These are phyloP conservation scores for Apocheima hispidaria DNA, from an alignment of 2,888 invertebrate species.

Conservation along the genomic window DNA sequence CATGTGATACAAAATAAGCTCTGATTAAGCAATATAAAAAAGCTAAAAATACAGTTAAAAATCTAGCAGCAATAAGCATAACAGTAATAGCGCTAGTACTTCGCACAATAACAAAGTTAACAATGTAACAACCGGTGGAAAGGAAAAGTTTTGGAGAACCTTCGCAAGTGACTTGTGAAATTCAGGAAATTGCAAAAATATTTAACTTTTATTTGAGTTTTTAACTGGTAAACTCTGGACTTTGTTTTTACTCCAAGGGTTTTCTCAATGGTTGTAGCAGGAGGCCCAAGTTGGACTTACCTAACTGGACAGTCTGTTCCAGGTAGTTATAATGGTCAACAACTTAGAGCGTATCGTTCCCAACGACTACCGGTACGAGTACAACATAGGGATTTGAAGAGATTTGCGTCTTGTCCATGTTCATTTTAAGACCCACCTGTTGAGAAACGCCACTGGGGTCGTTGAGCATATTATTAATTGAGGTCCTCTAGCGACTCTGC, in stretches of 20 bases:
- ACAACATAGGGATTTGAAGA: too few species aligned
- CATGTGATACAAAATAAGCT: slow-evolving; percentile 5
- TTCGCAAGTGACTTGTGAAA: slow-evolving; percentile 22
- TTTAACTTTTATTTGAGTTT: slow-evolving; percentile 5
- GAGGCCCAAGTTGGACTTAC: too few species aligned
- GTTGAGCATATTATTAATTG: too few species aligned
- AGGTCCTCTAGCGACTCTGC: too few species aligned
- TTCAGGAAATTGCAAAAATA: slow-evolving; percentile 21
- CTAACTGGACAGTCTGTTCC: too few species aligned
- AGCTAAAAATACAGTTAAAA: too few species aligned
- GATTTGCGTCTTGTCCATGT: too few species aligned
- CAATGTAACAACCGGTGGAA: slow-evolving; percentile 9
- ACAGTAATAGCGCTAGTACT: slow-evolving; percentile 7
- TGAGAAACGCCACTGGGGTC: too few species aligned
- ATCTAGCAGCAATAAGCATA: slow-evolving; percentile 14
- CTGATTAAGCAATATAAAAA: slow-evolving; percentile 1
- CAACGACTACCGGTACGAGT: too few species aligned
- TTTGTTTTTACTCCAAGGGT: neutral
- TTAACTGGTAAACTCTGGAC: neutral
- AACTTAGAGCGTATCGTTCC: too few species aligned
- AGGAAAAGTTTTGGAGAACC: slow-evolving; percentile 25
- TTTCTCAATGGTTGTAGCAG: neutral
- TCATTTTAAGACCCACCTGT: too few species aligned
- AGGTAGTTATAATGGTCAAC: too few species aligned
- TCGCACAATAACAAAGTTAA: slow-evolving; percentile 22